Percentiles rank a stretch among this genome's conserved stretches.
Conservation (phyloP, 1,140 invertebrate species). For the Saccostrea cuccullata region DNA sequence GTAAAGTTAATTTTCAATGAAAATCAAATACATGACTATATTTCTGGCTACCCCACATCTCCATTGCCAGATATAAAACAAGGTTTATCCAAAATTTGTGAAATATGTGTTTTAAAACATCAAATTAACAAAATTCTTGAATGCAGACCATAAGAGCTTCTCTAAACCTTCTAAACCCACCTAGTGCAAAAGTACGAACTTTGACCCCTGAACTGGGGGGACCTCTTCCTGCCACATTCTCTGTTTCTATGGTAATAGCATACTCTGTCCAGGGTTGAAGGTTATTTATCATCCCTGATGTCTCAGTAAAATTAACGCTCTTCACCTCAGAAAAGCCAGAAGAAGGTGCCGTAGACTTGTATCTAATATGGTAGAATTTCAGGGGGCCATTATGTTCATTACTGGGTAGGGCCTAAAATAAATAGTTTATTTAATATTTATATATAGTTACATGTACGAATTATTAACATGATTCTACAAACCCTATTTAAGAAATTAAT, state of each 20-base stretch:
- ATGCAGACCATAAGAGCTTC: no score
- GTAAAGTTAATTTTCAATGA: no score
- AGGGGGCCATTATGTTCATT: constrained; percentile 34
- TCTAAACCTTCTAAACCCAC: neutral
- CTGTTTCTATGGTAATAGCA: constrained; percentile 57
- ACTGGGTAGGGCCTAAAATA: constrained; percentile 28
- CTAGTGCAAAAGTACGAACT: constrained; percentile 12
- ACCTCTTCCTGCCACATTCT: constrained; percentile 62
- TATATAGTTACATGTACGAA: no score
- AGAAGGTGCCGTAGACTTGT: constrained; percentile 2
- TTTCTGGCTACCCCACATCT: no score
- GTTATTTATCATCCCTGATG: constrained; percentile 41
- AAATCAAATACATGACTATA: no score
- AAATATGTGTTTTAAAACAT: no score
- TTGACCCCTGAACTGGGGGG: constrained; percentile 30
- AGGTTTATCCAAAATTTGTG: no score
- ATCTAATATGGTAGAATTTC: constrained; percentile 40
- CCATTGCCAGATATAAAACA: no score
- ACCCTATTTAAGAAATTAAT: no score
- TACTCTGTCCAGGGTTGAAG: constrained; percentile 66
- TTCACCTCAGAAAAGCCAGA: neutral
- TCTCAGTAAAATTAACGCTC: constrained; percentile 49
- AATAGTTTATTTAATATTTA: no score
- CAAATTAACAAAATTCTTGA: no score
- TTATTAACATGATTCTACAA: no score